Evolutionary conservation across 2,888 invertebrate genomes (phyloP).

Genomic region (Oligia latruncula): DNA sequence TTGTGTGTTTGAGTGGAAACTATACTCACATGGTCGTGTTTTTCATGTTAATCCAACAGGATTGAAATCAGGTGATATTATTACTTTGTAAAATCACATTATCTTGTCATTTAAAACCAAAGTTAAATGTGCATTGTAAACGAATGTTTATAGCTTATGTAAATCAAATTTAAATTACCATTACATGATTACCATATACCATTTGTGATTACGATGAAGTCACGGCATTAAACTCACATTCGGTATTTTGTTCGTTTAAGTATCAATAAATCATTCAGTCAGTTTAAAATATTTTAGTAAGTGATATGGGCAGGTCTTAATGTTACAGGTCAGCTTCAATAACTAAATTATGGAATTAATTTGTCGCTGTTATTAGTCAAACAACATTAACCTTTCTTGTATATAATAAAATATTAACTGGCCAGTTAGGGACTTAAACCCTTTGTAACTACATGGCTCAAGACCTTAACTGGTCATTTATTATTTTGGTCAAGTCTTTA

Average conservation of each 20-base stretch:
- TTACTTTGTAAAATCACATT: slow-evolving; percentile 9
- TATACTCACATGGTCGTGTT: no score
- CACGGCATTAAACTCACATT: slow-evolving; percentile 67
- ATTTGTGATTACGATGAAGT: slow-evolving; percentile 62
- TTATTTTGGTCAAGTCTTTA: neutral
- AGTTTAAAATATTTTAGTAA: slow-evolving; percentile 46
- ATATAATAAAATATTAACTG: slow-evolving; percentile 9
- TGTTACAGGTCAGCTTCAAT: slow-evolving; percentile 23
- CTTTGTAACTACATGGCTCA: neutral
- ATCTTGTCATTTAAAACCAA: slow-evolving; percentile 9
- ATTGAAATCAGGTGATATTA: no score
- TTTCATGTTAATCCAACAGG: neutral
- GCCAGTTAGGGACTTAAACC: neutral
- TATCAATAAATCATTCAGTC: slow-evolving; percentile 62
- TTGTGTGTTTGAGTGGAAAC: neutral
- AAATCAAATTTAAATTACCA: slow-evolving; percentile 60
- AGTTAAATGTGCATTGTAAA: slow-evolving; percentile 51
- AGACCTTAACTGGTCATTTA: neutral
- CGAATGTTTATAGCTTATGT: slow-evolving; percentile 58
- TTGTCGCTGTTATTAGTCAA: neutral
- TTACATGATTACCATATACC: slow-evolving; percentile 65
- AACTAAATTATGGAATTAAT: slow-evolving; percentile 2
- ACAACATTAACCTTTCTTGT: neutral
- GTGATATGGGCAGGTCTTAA: slow-evolving; percentile 23
- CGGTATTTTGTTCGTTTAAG: slow-evolving; percentile 58